These are phyloP conservation scores for Stenurella melanura DNA, from an alignment of 2,888 invertebrate genomes.

Conservation along the genomic window DNA sequence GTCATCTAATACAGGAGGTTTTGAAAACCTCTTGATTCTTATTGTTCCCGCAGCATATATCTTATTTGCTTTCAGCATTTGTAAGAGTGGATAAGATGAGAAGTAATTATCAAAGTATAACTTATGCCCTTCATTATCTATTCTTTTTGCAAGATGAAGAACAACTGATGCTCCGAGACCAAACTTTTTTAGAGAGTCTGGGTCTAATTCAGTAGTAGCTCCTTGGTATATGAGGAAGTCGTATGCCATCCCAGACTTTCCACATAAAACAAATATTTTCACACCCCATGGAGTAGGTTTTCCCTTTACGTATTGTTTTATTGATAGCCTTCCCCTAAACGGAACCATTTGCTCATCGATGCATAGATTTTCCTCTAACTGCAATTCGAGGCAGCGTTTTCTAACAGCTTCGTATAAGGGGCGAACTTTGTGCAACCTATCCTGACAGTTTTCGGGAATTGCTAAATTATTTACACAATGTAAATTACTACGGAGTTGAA, in stretches of 20 bases:
- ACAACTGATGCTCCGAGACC: constrained; percentile 10
- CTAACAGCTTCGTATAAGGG: neutral
- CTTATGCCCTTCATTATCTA: too few relatives aligned
- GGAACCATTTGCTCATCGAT: constrained; percentile 19
- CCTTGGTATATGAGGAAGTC: constrained; percentile 13
- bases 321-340: neutral
- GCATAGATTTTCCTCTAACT: constrained; percentile 3
- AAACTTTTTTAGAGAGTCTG: neutral
- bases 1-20: too few relatives aligned
- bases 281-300: constrained; percentile 2
- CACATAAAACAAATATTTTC: constrained; percentile 10
- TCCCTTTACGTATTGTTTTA: neutral
- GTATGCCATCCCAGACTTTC: too few relatives aligned
- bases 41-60: constrained; percentile 1
- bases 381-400: neutral
- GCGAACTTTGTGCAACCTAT: too few relatives aligned
- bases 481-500: too few relatives aligned
- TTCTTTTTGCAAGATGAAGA: too few relatives aligned
- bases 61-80: constrained; percentile 23
- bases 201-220: neutral
- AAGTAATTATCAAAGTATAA: constrained; percentile 28
- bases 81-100: constrained; percentile 24
- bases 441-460: constrained; percentile 29
- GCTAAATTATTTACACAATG: constrained; percentile 36
- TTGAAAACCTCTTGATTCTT: too few relatives aligned